Evolutionary conservation across 2,888 invertebrate genomes (phyloP), one percentile per base, ranked within the genome.

Genomic region (Xestobium rufovillosum): DNA sequence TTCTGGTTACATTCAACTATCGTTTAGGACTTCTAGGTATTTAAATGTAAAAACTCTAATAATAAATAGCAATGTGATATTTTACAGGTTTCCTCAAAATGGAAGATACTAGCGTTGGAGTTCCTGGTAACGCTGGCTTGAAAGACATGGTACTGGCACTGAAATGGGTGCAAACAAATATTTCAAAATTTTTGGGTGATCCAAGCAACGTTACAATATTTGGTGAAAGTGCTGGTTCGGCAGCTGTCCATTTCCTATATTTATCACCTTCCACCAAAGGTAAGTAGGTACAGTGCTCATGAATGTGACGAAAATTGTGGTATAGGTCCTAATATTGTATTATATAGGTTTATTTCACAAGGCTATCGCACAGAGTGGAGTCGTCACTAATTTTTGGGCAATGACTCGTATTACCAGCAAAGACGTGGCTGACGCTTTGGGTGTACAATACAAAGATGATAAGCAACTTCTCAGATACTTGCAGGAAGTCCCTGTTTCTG

Each of bases 181-280:
- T 19, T 19, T n/a, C 6, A 6, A n/a, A n/a, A 8, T 19, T 19
- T n/a, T 19, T 19, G 23, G 23, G 23, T 19, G 23, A 19, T n/a
- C 23, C 23, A 19, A 19, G n/a, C 23, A 19, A 19, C n/a, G 23
- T 19, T n/a, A 72, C 71, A 0, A 57, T 73, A 4, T 69, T 72
- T 47, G 72, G 73, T 1, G 69, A 70, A 50, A 72, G 72, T 48
- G 71, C 71, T 2, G 72, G 72, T 2, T 69, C 60, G 4, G 65
- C 62, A 14, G 65, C 69, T 2, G 61, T 66, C 0, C 70, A 72
- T 44, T 68, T 63, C 38, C 59, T 71, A 49, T 61, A 68, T 48
- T 49, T 72, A 3, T 70, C 71, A 0, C 68, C 70, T 23, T 62
- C 69, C 52, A 57, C 70, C 1, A 66, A 61, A 48, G 62, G 62